Conservation (phyloP, 2,888 invertebrate genomes). For the Synergus umbraculus region DNA sequence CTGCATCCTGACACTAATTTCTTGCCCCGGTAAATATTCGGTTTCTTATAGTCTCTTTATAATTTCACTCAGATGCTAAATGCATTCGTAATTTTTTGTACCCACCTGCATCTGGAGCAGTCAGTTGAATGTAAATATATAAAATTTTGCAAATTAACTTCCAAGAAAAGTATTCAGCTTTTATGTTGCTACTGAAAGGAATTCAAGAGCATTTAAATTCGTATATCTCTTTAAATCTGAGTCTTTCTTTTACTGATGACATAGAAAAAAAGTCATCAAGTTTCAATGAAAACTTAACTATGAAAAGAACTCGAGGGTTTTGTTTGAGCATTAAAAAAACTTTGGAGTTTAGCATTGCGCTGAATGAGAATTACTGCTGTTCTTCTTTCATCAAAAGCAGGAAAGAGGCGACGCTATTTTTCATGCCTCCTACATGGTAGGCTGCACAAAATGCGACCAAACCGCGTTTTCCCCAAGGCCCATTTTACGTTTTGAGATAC, state of each 20-base stretch:
- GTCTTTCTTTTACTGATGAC: background rate
- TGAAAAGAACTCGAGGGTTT: background rate
- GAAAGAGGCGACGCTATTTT: slow-evolving; percentile 23
- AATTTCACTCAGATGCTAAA: slow-evolving; percentile 20
- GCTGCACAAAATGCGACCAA: slow-evolving; percentile 35
- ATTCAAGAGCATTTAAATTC: background rate
- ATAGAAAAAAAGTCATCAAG: background rate
- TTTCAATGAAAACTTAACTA: background rate
- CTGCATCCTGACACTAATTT: slow-evolving; percentile 8
- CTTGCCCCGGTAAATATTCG: slow-evolving; percentile 22
- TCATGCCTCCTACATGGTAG: background rate
- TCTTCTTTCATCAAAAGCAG: slow-evolving; percentile 5
- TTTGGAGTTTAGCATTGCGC: background rate
- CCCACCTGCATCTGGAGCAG: background rate
- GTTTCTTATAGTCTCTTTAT: background rate
- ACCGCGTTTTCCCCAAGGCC: slow-evolving; percentile 18
- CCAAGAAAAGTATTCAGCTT: background rate
- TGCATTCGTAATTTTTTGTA: slow-evolving; percentile 1
- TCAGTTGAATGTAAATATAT: slow-evolving; percentile 3
- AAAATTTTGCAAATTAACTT: slow-evolving; percentile 2
- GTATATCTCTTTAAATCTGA: background rate
- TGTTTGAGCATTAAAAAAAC: background rate
- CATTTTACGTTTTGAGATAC: slow-evolving; percentile 28
- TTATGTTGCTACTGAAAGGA: background rate
- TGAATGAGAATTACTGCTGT: slow-evolving; percentile 16